Evolutionary conservation across 1,140 invertebrate species (phyloP), one percentile per base, ranked within the genome.

Genomic region (Bombus confusus): DNA sequence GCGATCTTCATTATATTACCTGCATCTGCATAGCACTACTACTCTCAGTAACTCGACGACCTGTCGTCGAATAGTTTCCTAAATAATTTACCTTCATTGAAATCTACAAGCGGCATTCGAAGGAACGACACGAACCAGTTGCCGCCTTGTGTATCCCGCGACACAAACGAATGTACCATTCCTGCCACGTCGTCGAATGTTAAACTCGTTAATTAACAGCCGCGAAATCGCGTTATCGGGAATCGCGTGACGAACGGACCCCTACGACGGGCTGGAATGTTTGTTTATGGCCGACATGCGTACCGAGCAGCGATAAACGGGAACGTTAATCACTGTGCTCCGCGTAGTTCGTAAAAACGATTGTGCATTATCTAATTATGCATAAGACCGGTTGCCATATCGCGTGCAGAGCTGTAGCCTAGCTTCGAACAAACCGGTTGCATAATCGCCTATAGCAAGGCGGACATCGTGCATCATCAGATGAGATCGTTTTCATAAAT

Each of bases 161-260:
- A 47, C 57, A 15, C 64, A 66, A 76, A 47, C 47, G 57, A 47
- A 25, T 39, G 34, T 31, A 18, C 41, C 72, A 37, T 72, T 77
- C 5, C 25, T 15, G 8, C 2, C 78, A 31, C 25, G 34, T 31
- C 13, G 34, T 34, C 64, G n/a, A 43, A 41, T 8, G 66, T 57
- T 84, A 72, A 52, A 80, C 57, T 72, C 52, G 83, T 79, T 84
- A 84, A 84, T 84, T 84, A 84, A 37, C 52, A 62, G 31, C 52
- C 47, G 13, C 28, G 66, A 43, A 78, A 84, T 78, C 82, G 12
- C 39, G 47, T 72, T 84, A 84, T 84, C 83, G 47, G 15, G 6
- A 79, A 72, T 79, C 83, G 52, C 52, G 66, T 72, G 76, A 72
- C 31, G 75, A 41, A 83, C 31, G 8, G 22, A 1, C 22, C 43